Evolutionary conservation across 2,797 vertebrate species (phyloP).

Genomic region (Echeneis naucrates): DNA sequence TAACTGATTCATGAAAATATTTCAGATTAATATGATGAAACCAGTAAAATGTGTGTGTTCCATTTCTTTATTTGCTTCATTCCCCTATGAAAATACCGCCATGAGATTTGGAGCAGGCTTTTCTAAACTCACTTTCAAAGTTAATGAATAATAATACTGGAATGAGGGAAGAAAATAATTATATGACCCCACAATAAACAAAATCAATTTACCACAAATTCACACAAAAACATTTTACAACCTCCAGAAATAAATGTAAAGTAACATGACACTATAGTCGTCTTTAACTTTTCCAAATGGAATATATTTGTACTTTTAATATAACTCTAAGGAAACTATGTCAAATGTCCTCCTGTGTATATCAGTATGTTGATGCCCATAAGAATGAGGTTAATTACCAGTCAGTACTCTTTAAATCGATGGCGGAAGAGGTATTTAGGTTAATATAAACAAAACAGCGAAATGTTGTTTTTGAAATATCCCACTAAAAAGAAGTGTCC

Average conservation of each 20-base stretch:
- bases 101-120: not conserved
- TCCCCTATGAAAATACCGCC: not conserved
- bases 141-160: too few species aligned
- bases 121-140: not conserved
- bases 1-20: slow-evolving; percentile 68
- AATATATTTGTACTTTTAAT: not conserved
- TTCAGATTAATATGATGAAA: slow-evolving; percentile 69
- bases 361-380: not conserved
- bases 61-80: slow-evolving; percentile 46
- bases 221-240: too few species aligned
- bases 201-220: too few species aligned
- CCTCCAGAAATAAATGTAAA: too few species aligned
- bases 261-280: too few species aligned
- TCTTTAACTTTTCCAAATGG: not conserved
- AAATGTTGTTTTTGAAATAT: too few species aligned
- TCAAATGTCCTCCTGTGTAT: not conserved
- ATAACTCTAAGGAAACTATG: not conserved
- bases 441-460: too few species aligned
- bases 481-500: too few species aligned
- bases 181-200: not conserved
- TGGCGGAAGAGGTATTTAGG: too few species aligned
- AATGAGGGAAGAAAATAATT: too few species aligned
- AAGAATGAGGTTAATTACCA: too few species aligned
- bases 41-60: slow-evolving; percentile 40
- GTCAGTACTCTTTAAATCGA: too few species aligned